Conservation (phyloP, 2,888 invertebrate genomes). For the Andrena bucephala region DNA sequence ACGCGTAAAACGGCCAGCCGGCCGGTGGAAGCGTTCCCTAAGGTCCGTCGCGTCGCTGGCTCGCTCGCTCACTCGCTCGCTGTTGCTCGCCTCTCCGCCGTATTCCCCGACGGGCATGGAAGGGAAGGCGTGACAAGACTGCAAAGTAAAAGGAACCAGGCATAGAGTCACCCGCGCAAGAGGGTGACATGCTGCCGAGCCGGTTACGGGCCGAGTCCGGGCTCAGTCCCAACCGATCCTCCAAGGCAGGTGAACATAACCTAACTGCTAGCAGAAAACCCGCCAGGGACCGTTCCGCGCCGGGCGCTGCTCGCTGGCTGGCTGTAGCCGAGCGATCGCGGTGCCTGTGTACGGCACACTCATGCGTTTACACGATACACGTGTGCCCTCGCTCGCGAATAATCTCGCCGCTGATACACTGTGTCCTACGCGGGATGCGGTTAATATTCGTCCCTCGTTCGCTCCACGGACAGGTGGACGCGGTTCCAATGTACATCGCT, state of each 20-base stretch:
- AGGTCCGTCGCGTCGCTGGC: slow-evolving; percentile 26
- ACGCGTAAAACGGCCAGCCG: slow-evolving; percentile 51
- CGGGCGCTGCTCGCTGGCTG: slow-evolving; percentile 29
- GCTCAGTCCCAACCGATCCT: slow-evolving; percentile 68
- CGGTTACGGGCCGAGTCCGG: slow-evolving; percentile 79
- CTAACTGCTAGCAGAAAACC: slow-evolving; percentile 76
- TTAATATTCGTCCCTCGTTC: slow-evolving; percentile 61
- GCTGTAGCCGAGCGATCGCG: slow-evolving; percentile 39
- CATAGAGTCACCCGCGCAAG: slow-evolving; percentile 84
- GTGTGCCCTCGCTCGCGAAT: slow-evolving; percentile 55
- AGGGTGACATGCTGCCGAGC: slow-evolving; percentile 85
- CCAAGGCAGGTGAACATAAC: slow-evolving; percentile 83
- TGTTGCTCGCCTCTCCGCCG: slow-evolving; percentile 34
- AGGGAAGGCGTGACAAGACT: slow-evolving; percentile 83
- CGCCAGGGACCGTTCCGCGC: slow-evolving; percentile 63
- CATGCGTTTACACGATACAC: slow-evolving; percentile 60
- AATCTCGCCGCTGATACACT: slow-evolving; percentile 53
- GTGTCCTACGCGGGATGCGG: slow-evolving; percentile 48
- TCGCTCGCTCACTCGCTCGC: slow-evolving; percentile 15
- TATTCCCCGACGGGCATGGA: slow-evolving; percentile 74
- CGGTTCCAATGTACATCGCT: slow-evolving; percentile 25
- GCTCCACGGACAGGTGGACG: slow-evolving; percentile 51
- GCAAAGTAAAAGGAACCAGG: slow-evolving; percentile 82
- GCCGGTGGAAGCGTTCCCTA: slow-evolving; percentile 55
- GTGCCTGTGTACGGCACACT: slow-evolving; percentile 52